Percentiles rank a stretch among this genome's conserved stretches.
Conservation (phyloP, 1,140 invertebrate species). For the Metopolophium dirhodum region DNA sequence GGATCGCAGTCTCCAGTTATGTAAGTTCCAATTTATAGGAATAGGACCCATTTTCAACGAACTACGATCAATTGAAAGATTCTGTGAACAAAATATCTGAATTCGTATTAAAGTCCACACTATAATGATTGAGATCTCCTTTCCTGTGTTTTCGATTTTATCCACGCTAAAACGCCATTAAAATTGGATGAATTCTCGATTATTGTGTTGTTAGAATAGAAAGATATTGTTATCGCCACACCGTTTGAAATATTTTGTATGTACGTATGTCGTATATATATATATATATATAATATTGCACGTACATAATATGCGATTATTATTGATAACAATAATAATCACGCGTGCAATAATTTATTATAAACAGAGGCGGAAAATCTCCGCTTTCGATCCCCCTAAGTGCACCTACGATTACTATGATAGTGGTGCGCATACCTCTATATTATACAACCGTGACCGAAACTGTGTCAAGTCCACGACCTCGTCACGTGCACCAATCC, state of each 20-base stretch:
- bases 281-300: neutral
- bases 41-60: neutral
- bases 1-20: neutral
- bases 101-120: neutral
- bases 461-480: slow-evolving; percentile 48
- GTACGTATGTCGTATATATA: too few relatives aligned
- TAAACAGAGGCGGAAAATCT: neutral
- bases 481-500: neutral
- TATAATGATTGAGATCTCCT: neutral
- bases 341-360: neutral
- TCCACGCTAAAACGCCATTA: neutral
- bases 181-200: neutral
- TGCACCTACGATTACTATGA: neutral
- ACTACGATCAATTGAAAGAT: neutral
- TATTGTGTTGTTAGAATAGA: too few relatives aligned
- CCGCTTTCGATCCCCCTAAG: neutral
- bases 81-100: neutral
- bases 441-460: neutral
- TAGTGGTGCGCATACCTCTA: neutral
- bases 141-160: neutral
- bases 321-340: neutral
- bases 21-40: neutral
- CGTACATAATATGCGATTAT: too few relatives aligned
- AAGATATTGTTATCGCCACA: neutral
- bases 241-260: neutral